Percentiles rank a stretch among this genome's conserved stretches.
Conservation (phyloP, 2,113 vertebrate species). For the Ictalurus punctatus region DNA sequence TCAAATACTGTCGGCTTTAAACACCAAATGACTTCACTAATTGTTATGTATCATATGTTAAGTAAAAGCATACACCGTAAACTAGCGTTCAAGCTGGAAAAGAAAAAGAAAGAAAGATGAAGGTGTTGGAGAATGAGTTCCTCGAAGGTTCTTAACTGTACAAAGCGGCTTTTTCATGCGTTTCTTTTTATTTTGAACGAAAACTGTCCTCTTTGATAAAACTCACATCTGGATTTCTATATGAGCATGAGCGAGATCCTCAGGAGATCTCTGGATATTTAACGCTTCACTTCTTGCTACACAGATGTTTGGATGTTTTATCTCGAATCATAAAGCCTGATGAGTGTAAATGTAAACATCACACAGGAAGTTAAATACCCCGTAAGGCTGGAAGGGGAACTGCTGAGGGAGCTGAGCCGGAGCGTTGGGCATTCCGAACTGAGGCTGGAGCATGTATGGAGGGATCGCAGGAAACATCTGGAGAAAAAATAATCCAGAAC, state of each 20-base stretch:
- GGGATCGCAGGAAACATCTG: conserved; percentile 34
- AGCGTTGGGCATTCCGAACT: conserved; percentile 11
- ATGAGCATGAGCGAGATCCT: background rate
- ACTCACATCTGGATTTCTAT: background rate
- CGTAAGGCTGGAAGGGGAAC: conserved; percentile 22
- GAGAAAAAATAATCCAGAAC: background rate
- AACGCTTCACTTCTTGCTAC: too few relatives aligned
- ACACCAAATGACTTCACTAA: background rate
- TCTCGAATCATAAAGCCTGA: too few relatives aligned
- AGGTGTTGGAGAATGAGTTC: background rate
- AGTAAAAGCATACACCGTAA: background rate
- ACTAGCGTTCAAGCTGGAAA: background rate
- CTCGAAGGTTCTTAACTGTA: background rate
- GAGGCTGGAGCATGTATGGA: conserved; percentile 46
- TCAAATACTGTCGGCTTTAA: background rate
- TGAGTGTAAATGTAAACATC: background rate
- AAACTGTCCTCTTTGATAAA: background rate
- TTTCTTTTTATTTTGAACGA: background rate
- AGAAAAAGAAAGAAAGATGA: background rate
- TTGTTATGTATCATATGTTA: background rate
- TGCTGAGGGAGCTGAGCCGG: conserved; percentile 33
- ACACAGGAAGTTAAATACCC: conserved; percentile 19
- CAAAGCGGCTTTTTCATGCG: background rate
- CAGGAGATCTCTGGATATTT: background rate
- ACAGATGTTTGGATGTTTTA: background rate